Conservation (phyloP, 2,113 vertebrate species). For the Sorex araneus region DNA sequence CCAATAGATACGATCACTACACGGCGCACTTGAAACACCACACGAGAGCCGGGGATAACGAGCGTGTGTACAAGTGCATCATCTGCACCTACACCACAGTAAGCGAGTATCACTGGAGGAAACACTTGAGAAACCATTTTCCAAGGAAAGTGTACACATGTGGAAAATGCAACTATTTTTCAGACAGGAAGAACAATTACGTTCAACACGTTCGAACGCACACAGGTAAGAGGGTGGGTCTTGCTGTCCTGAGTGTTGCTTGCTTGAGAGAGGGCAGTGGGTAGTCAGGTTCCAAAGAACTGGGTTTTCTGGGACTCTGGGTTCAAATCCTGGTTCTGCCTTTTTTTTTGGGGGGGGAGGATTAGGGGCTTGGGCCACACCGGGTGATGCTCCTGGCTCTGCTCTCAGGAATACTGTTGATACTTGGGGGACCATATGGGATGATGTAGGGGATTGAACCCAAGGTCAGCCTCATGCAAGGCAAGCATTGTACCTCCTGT, state of each 20-base stretch:
- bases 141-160: conserved; percentile 99
- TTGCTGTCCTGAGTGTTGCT: background rate
- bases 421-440: no score
- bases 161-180: conserved; percentile 97
- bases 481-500: no score
- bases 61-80: conserved; percentile 97
- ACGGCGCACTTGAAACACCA: conserved; percentile 98
- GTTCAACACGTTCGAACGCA: conserved; percentile 98
- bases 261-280: background rate
- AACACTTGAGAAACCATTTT: conserved; percentile 98
- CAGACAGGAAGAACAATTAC: conserved; percentile 99
- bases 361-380: no score
- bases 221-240: conserved; percentile 91
- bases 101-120: conserved; percentile 99
- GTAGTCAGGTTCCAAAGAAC: background rate
- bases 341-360: background rate
- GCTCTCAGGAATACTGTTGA: no score
- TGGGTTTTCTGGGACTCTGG: background rate
- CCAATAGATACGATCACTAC: conserved; percentile 98
- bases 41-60: conserved; percentile 93
- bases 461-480: no score
- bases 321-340: background rate
- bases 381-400: no score
- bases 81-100: conserved; percentile 98
- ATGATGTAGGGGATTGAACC: no score